A percentile compares a stretch with the other conserved stretches of the same genome.
phyloP scores from a whole-genome alignment of 1,140 invertebrate species.

The Drosophila leontia region DNA sequence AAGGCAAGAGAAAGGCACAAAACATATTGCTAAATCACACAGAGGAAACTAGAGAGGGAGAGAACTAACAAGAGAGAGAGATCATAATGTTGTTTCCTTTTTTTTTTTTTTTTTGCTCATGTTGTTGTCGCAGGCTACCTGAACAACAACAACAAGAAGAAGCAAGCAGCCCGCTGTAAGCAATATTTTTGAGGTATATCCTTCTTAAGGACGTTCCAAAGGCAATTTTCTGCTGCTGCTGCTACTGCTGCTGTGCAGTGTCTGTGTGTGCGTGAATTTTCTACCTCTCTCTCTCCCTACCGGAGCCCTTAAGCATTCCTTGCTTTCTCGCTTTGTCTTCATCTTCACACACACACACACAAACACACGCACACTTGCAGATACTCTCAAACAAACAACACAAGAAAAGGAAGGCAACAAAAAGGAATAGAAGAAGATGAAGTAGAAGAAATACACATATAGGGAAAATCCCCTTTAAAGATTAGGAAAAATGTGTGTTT shows the following conservation, averaged over 20 bases:
- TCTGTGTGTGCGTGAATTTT: conserved; percentile 41
- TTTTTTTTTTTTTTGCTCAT: background rate
- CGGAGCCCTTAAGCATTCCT: conserved; percentile 30
- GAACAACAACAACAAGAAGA: conserved; percentile 31
- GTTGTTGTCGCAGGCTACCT: conserved; percentile 32
- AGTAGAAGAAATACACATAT: conserved; percentile 6
- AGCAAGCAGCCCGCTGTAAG: conserved; percentile 44
- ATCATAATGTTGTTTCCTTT: conserved; percentile 11
- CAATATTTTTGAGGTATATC: conserved; percentile 79
- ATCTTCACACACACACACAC: conserved; percentile 21
- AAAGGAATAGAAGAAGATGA: conserved; percentile 2
- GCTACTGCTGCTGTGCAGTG: conserved; percentile 30
- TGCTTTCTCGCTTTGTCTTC: conserved; percentile 34
- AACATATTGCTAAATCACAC: conserved; percentile 62
- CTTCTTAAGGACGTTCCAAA: conserved; percentile 85
- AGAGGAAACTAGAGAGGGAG: background rate
- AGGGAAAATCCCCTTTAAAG: conserved; percentile 33
- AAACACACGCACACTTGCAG: background rate
- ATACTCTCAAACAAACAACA: conserved; percentile 9
- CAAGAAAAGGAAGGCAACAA: conserved; percentile 13
- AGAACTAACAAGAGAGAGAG: background rate
- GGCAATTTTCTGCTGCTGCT: conserved; percentile 67
- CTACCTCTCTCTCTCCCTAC: background rate
- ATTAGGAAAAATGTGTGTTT: background rate
- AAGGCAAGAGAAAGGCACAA: conserved; percentile 11